Evolutionary conservation across 2,113 vertebrate genomes (phyloP).

Genomic region (Bambusicola thoracicus): DNA sequence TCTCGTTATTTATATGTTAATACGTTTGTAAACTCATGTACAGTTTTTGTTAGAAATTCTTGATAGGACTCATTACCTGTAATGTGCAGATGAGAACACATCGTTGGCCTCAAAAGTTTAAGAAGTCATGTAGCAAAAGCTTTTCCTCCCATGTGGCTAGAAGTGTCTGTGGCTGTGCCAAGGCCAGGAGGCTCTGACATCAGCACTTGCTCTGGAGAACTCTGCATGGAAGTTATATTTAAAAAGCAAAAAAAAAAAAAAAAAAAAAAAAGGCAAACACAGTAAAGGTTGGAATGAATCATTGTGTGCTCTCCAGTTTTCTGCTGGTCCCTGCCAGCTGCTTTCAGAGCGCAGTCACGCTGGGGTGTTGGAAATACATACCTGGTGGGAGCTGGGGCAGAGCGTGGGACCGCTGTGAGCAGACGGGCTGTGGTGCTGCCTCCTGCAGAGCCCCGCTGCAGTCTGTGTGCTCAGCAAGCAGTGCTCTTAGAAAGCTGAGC

Average conservation of each 20-base stretch:
- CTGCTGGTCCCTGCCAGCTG: slow-evolving; percentile 16
- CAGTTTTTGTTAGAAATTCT: slow-evolving; percentile 81
- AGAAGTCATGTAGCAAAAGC: slow-evolving; percentile 59
- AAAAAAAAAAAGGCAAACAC: slow-evolving; percentile 28
- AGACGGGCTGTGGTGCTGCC: not conserved
- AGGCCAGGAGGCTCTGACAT: not conserved
- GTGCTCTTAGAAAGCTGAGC: not conserved
- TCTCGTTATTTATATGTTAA: slow-evolving; percentile 88
- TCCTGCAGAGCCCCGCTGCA: not conserved
- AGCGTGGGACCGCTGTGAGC: fast-evolving
- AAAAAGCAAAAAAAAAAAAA: not conserved
- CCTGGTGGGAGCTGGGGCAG: not conserved
- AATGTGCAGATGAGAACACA: slow-evolving; percentile 64
- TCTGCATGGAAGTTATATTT: slow-evolving; percentile 67
- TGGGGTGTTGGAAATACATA: not conserved
- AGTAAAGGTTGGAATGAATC: slow-evolving; percentile 77
- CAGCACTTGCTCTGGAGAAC: slow-evolving; percentile 37
- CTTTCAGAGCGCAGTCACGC: not conserved
- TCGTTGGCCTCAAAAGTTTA: slow-evolving; percentile 45
- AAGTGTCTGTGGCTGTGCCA: slow-evolving; percentile 41
- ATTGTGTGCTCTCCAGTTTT: slow-evolving; percentile 18
- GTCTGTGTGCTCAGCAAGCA: not conserved
- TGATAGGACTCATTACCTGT: slow-evolving; percentile 79
- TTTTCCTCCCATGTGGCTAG: slow-evolving; percentile 53
- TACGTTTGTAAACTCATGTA: slow-evolving; percentile 88